Evolutionary conservation across 2,113 vertebrate species (phyloP).

Genomic region (Bos indicus): DNA sequence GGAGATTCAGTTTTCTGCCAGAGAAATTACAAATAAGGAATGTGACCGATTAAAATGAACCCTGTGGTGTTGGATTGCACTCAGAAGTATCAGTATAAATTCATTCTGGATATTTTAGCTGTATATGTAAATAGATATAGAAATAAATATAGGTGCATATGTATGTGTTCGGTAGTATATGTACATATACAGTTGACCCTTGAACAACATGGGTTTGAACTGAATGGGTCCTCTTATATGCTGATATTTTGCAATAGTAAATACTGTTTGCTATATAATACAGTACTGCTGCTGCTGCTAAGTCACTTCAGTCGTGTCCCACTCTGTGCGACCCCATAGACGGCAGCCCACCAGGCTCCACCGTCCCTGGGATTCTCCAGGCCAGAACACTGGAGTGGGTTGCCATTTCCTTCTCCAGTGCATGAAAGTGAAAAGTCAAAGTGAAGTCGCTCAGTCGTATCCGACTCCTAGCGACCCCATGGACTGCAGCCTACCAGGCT

Average conservation of each 20-base stretch:
- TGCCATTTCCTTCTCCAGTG: too few species aligned
- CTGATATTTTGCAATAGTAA: not conserved
- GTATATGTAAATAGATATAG: not conserved
- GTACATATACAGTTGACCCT: not conserved
- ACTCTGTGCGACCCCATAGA: too few species aligned
- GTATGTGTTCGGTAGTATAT: not conserved
- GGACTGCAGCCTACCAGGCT: too few species aligned
- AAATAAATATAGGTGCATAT: not conserved
- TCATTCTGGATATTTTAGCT: not conserved
- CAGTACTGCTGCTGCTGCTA: not conserved
- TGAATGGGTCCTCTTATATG: not conserved
- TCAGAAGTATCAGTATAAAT: not conserved
- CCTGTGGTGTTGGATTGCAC: not conserved
- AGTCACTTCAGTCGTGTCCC: too few species aligned
- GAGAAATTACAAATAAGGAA: not conserved
- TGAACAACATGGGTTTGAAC: not conserved
- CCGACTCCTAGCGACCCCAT: too few species aligned
- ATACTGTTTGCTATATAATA: not conserved
- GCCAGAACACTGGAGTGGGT: too few species aligned
- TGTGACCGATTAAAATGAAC: not conserved
- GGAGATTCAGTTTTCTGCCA: not conserved
- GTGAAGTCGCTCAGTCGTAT: too few species aligned
- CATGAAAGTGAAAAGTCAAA: too few species aligned
- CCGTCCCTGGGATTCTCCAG: too few species aligned
- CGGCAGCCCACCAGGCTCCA: too few species aligned